Conservation (phyloP, 2,797 vertebrate species). For the Myotis myotis region DNA sequence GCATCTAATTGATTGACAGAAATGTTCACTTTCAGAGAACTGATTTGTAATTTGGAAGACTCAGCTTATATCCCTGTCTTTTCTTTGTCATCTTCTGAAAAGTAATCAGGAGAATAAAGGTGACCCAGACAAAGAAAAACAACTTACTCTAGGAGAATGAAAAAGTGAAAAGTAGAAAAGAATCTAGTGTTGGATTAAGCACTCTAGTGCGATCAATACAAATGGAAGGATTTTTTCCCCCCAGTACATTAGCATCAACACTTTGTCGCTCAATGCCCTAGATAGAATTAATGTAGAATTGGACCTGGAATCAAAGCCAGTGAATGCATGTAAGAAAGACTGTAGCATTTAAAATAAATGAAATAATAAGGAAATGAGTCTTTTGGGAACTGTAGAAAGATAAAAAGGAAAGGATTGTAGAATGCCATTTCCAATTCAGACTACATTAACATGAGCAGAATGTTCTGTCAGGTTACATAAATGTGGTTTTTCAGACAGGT, state of each 20-base stretch:
- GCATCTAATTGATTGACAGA: background rate
- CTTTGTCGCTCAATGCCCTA: background rate
- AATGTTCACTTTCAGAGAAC: background rate
- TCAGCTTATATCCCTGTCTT: background rate
- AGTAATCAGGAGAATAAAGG: background rate
- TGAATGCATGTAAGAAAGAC: background rate
- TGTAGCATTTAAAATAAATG: background rate
- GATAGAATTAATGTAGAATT: background rate
- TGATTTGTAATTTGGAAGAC: background rate
- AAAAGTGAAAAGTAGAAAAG: background rate
- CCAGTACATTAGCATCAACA: background rate
- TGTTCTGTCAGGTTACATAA: background rate
- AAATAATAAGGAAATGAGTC: constrained; percentile 5
- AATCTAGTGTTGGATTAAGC: constrained; percentile 31
- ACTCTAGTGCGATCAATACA: background rate
- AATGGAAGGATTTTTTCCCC: background rate
- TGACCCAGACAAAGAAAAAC: background rate
- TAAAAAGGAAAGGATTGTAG: background rate
- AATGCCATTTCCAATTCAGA: constrained; percentile 49
- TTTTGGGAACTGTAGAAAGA: background rate
- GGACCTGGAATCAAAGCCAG: background rate
- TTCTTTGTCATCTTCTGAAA: background rate
- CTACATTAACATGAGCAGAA: background rate
- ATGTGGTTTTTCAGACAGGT: background rate
- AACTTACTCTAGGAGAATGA: background rate